phyloP scores from a whole-genome alignment of 2,888 invertebrate genomes.

The Orchestes rusci region DNA sequence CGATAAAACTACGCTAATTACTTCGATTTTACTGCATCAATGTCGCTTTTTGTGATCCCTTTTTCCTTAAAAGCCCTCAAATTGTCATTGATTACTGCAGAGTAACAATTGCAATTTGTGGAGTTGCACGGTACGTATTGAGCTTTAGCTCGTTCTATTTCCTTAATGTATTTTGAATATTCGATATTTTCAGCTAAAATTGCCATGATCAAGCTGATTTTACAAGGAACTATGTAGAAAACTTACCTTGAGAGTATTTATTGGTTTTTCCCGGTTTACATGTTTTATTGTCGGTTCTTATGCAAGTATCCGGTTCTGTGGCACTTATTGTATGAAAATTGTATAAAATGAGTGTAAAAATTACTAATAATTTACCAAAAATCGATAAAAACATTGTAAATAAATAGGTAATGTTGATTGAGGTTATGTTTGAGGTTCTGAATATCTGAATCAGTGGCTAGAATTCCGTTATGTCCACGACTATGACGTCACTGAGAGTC shows the following conservation, averaged over 20 bases:
- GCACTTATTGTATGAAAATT: no score
- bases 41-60: conserved; percentile 63
- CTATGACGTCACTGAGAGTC: no score
- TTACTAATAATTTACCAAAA: no score
- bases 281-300: neutral
- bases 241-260: conserved; percentile 39
- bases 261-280: conserved; percentile 23
- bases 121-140: conserved; percentile 51
- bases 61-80: conserved; percentile 56
- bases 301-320: no score
- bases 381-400: no score
- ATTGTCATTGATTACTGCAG: conserved; percentile 59
- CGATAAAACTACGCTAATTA: conserved; percentile 24
- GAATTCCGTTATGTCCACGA: no score
- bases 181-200: conserved; percentile 48
- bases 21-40: conserved; percentile 51
- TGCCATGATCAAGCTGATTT: no score
- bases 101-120: conserved; percentile 58
- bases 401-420: no score
- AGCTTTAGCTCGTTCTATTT: conserved; percentile 48
- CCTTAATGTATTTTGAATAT: conserved; percentile 39
- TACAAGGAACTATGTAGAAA: neutral
- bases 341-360: no score
- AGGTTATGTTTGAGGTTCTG: no score
- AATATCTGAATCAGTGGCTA: no score